A percentile compares a stretch with the other conserved stretches of the same genome.
Evolutionary conservation across 2,797 vertebrate species (phyloP).

Genomic region (Pantherophis alleghaniensis): DNA sequence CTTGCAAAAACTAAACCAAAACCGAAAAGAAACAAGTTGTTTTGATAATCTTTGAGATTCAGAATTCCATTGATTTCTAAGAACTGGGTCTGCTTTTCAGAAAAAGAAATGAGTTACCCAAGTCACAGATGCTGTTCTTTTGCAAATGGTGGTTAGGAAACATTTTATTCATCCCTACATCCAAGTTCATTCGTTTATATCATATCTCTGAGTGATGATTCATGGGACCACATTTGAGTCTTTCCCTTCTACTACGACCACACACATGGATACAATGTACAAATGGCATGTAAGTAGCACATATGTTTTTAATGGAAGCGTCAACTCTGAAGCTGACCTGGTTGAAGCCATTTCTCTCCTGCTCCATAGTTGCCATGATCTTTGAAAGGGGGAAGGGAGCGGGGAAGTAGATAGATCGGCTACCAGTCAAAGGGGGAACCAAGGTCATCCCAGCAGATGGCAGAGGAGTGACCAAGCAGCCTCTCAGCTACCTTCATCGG

Average conservation of each 20-base stretch:
- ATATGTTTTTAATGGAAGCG: neutral
- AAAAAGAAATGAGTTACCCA: neutral
- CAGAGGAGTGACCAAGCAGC: too few relatives aligned
- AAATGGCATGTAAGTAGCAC: neutral
- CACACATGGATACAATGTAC: neutral
- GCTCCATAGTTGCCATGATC: too few relatives aligned
- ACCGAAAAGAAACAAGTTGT: neutral
- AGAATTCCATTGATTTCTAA: neutral
- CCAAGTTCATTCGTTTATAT: neutral
- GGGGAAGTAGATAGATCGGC: too few relatives aligned
- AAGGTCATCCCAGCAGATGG: too few relatives aligned
- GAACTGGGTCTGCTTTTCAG: neutral
- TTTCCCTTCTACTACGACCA: neutral
- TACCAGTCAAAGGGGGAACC: too few relatives aligned
- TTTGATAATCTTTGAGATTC: neutral
- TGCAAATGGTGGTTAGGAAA: neutral
- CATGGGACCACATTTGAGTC: neutral
- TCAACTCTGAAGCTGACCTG: too few relatives aligned
- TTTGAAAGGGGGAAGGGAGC: too few relatives aligned
- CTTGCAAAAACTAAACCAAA: neutral
- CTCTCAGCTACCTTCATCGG: too few relatives aligned
- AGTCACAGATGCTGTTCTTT: neutral
- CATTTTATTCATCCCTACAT: neutral
- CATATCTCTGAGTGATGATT: neutral
- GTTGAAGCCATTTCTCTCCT: too few relatives aligned